These are phyloP conservation scores for Achatina immaculata DNA, from an alignment of 1,140 invertebrate genomes.

Conservation along the genomic window DNA sequence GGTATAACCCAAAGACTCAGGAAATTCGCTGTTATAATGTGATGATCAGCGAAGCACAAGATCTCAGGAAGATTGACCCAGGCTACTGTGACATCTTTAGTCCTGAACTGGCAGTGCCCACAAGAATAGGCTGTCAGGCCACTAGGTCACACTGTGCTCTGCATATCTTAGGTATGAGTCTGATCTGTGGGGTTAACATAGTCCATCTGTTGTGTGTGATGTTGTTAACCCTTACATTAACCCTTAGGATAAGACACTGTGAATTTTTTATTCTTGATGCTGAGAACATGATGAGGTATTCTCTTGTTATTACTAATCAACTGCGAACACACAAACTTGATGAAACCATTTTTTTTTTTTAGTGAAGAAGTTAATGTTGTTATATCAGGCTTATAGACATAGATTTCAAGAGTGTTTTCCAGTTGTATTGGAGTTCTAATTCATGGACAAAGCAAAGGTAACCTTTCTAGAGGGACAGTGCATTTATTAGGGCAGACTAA, in stretches of 20 bases:
- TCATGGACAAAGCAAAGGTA: too few species aligned
- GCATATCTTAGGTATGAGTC: conserved; percentile 79
- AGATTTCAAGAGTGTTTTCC: too few species aligned
- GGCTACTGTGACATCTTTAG: conserved; percentile 75
- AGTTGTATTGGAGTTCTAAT: too few species aligned
- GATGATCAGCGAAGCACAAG: conserved; percentile 78
- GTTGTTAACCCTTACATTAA: too few species aligned
- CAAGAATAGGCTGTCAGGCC: conserved; percentile 78
- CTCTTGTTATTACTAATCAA: too few species aligned
- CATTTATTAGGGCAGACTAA: too few species aligned
- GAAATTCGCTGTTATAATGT: conserved; percentile 87
- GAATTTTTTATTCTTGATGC: not conserved
- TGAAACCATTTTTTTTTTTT: too few species aligned
- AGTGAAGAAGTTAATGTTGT: too few species aligned
- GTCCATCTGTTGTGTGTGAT: not conserved
- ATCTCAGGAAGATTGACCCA: conserved; percentile 58
- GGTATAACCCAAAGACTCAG: conserved; percentile 79
- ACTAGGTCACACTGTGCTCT: conserved; percentile 86
- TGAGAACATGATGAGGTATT: not conserved
- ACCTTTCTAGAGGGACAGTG: too few species aligned
- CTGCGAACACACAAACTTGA: too few species aligned
- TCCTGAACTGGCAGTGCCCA: conserved; percentile 85
- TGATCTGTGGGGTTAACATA: not conserved
- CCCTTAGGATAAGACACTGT: too few species aligned
- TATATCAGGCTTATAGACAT: too few species aligned